Base-by-base conservation (phyloP, 2,797 vertebrate species). In the Meriones psammophilus region DNA sequence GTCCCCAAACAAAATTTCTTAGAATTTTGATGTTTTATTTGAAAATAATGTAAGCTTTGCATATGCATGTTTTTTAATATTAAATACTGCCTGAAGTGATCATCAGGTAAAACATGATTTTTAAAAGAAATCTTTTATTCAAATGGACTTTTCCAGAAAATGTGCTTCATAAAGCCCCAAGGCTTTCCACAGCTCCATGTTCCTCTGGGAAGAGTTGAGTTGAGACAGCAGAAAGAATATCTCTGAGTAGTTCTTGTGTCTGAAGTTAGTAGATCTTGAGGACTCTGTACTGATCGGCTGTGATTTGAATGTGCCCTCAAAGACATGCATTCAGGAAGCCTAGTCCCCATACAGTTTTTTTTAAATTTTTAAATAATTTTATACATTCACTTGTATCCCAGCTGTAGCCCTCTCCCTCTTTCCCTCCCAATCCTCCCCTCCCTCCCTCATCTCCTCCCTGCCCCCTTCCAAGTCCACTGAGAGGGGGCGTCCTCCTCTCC, bases 31-130 rank as follows among this genome's bases (percentile, higher is more conserved):
- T 42, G 42, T 42, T 84, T 77, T 77, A 76, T 50, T 78, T 85
- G 68, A 95, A 94, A 88, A 81, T 4, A 46, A 20, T 71, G 36
- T 69, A 62, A 87, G 14, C 50, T 91, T 94, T 94, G 78, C 77
- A 15, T 69, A 71, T 42, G 88, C 18, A 42, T 77, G 24, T 76
- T 42, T 76, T 73, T 89, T 58, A 58, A 71, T 68, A 91, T 36
- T 26, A 86, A 89, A 71, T 68, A 92, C n/a, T 22, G 58, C 46
- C 85, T 93, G 33, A 94, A 89, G 69, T 92, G 26, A 86, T 80
- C n/a, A 89, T 58, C 7, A 17, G 30, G 62, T 69, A 74, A 68
- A 95, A 46, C 28, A 3, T 33, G 28, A 80, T 62, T 76, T 88
- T 89, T 62, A n/a, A 76, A 26, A 76, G 36, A 78, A 69, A 83